A percentile compares a stretch with the other conserved stretches of the same genome.
phyloP scores from a whole-genome alignment of 2,113 vertebrate species.

The Caranx ignobilis region DNA sequence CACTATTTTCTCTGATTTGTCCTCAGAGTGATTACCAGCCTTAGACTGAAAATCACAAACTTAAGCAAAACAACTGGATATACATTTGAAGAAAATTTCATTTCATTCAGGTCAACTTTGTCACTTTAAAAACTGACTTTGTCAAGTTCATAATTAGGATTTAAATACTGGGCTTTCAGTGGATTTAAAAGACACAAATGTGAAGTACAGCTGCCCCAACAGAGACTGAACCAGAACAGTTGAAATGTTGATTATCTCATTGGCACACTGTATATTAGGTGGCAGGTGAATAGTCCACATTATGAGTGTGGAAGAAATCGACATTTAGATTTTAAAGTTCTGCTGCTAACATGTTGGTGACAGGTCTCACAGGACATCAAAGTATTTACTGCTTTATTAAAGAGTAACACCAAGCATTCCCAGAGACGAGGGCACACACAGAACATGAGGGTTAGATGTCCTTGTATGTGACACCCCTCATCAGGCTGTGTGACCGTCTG shows the following conservation, averaged over 20 bases:
- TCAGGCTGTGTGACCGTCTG: conserved; percentile 14
- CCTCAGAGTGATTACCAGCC: neutral
- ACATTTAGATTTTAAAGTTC: neutral
- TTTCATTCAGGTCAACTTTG: neutral
- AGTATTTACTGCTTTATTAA: neutral
- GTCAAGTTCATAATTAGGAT: too few relatives aligned
- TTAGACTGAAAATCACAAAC: neutral
- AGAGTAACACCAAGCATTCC: conserved; percentile 3
- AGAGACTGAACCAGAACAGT: neutral
- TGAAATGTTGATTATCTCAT: too few relatives aligned
- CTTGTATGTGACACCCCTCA: neutral
- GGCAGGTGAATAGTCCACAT: neutral
- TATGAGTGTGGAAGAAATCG: neutral
- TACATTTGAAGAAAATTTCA: neutral
- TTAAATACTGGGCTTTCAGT: too few relatives aligned
- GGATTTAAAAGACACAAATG: neutral
- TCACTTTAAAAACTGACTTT: too few relatives aligned
- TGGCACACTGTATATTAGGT: neutral
- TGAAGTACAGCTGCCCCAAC: neutral
- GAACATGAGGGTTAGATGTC: neutral
- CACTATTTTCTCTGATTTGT: neutral
- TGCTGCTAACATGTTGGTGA: neutral
- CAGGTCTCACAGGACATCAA: neutral
- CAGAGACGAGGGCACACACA: neutral
- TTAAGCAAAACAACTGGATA: neutral